Evolutionary conservation across 2,797 vertebrate genomes (phyloP).

Genomic region (Molossus molossus): DNA sequence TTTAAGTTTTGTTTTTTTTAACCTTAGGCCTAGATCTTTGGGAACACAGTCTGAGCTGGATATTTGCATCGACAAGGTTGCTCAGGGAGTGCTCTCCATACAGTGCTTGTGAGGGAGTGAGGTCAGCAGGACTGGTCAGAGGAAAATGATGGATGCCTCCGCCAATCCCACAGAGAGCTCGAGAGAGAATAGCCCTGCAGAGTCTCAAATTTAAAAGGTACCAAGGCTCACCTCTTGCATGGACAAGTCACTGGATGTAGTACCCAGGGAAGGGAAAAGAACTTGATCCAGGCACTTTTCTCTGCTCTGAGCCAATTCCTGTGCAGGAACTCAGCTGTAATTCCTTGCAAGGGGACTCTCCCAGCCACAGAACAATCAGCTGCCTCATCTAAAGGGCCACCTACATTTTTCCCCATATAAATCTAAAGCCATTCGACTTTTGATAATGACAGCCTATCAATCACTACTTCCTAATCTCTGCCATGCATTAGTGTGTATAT

Average conservation of each 20-base stretch:
- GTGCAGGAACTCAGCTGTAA: not conserved
- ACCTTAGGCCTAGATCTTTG: not conserved
- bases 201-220: not conserved
- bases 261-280: not conserved
- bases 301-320: not conserved
- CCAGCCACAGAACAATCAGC: not conserved
- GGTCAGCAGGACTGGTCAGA: not conserved
- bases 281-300: not conserved
- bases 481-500: constrained; percentile 56
- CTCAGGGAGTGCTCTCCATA: not conserved
- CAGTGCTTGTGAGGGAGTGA: not conserved
- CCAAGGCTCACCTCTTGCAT: not conserved
- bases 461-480: constrained; percentile 58
- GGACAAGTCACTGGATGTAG: not conserved
- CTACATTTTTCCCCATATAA: not conserved
- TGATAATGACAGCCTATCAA: constrained; percentile 70
- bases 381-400: not conserved
- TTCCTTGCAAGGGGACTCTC: not conserved
- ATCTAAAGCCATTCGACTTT: constrained; percentile 59
- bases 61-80: not conserved
- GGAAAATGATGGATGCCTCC: not conserved
- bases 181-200: not conserved
- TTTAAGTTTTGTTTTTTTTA: not conserved
- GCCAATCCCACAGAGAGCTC: not conserved
- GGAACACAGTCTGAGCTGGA: not conserved